Conservation (phyloP, 1,140 invertebrate species). For the Limonius californicus region DNA sequence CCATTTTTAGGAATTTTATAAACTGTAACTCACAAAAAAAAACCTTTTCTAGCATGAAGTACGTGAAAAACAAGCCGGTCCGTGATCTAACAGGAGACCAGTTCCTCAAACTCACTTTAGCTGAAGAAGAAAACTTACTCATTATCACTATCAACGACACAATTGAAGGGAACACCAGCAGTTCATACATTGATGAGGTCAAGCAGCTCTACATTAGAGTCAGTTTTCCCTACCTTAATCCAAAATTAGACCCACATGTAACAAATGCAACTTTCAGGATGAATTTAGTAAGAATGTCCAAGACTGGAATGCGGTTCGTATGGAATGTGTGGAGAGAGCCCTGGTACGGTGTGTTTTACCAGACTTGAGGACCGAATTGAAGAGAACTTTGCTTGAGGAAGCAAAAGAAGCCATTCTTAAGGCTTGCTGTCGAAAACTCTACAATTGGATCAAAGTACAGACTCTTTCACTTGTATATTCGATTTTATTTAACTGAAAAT, state of each 20-base stretch:
- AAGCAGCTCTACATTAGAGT: slow-evolving; percentile 74
- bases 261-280: slow-evolving; percentile 60
- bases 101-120: slow-evolving; percentile 79
- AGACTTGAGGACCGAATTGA: slow-evolving; percentile 83
- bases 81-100: slow-evolving; percentile 85
- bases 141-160: slow-evolving; percentile 68
- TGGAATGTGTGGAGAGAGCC: slow-evolving; percentile 83
- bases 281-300: slow-evolving; percentile 95
- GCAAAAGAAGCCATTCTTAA: slow-evolving; percentile 86
- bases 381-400: slow-evolving; percentile 76
- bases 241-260: background rate
- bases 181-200: slow-evolving; percentile 84
- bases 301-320: slow-evolving; percentile 91
- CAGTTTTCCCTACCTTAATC: no score
- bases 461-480: slow-evolving; percentile 21
- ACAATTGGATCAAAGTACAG: slow-evolving; percentile 80
- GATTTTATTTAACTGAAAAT: background rate
- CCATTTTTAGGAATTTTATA: no score
- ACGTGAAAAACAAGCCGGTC: slow-evolving; percentile 93
- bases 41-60: slow-evolving; percentile 82
- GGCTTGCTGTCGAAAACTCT: slow-evolving; percentile 78
- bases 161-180: slow-evolving; percentile 72
- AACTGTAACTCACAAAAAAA: background rate
- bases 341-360: slow-evolving; percentile 86
- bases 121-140: slow-evolving; percentile 83